Percentiles rank a stretch among this genome's conserved stretches.
These are phyloP conservation scores for Tringa solitaria DNA, from an alignment of 2,113 vertebrate genomes.

Conservation along the genomic window DNA sequence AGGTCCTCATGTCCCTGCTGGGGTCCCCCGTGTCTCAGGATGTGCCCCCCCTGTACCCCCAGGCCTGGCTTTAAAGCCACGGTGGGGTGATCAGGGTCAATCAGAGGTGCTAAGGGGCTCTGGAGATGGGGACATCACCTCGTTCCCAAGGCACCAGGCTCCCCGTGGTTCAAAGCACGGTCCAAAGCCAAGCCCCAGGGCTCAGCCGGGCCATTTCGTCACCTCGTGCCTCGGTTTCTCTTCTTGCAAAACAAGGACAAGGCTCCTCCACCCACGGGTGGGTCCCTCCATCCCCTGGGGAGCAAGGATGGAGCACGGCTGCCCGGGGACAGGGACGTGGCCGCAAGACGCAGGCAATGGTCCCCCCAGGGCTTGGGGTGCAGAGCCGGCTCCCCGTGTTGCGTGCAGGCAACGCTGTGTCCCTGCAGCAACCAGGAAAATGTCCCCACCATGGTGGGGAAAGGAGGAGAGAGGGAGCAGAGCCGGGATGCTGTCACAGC, in stretches of 20 bases:
- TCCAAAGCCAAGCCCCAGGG: background rate
- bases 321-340: background rate
- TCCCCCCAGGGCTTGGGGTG: background rate
- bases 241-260: background rate
- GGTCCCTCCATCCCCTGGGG: background rate
- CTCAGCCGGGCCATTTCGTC: background rate
- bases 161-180: background rate
- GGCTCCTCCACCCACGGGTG: background rate
- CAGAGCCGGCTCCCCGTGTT: accelerated
- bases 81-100: background rate
- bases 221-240: background rate
- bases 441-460: accelerated
- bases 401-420: accelerated
- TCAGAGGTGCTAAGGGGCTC: background rate
- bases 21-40: background rate
- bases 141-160: accelerated
- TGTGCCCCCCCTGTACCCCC: background rate
- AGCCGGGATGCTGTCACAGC: background rate
- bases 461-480: background rate
- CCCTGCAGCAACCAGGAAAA: background rate
- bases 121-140: background rate
- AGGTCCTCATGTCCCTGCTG: background rate
- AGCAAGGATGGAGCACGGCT: background rate
- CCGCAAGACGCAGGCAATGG: background rate
- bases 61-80: background rate